A percentile compares a stretch with the other conserved stretches of the same genome.
Evolutionary conservation across 2,113 vertebrate genomes (phyloP).

Genomic region (Thinocorus orbignyianus): DNA sequence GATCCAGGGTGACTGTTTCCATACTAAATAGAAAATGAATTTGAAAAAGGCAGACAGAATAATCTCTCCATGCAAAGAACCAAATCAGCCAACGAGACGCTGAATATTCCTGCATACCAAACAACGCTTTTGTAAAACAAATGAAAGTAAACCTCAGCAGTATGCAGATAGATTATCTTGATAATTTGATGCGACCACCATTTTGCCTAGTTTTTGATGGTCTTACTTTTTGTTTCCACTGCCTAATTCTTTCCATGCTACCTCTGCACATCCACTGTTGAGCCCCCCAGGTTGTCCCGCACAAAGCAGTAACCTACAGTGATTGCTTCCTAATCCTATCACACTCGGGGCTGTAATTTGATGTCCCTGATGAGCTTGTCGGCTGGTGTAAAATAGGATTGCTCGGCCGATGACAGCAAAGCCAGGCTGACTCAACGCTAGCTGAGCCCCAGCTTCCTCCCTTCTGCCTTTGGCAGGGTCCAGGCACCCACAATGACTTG

Average conservation of each 20-base stretch:
- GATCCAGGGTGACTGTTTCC: conserved; percentile 33
- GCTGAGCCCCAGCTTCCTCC: neutral
- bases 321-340: neutral
- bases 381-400: neutral
- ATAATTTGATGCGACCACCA: neutral
- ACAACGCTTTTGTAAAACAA: neutral
- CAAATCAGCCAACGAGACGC: neutral
- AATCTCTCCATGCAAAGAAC: conserved; percentile 9
- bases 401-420: neutral
- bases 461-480: neutral
- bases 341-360: neutral
- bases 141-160: neutral
- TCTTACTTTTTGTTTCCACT: neutral
- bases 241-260: neutral
- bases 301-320: neutral
- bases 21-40: conserved; percentile 40
- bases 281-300: neutral
- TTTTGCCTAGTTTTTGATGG: neutral
- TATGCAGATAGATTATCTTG: neutral
- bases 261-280: neutral
- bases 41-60: conserved; percentile 26
- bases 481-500: neutral
- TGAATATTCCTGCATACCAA: neutral
- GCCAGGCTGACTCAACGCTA: neutral
- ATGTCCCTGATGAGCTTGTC: neutral